phyloP scores from a whole-genome alignment of 2,113 vertebrate species.

The Hemibagrus wyckioides region DNA sequence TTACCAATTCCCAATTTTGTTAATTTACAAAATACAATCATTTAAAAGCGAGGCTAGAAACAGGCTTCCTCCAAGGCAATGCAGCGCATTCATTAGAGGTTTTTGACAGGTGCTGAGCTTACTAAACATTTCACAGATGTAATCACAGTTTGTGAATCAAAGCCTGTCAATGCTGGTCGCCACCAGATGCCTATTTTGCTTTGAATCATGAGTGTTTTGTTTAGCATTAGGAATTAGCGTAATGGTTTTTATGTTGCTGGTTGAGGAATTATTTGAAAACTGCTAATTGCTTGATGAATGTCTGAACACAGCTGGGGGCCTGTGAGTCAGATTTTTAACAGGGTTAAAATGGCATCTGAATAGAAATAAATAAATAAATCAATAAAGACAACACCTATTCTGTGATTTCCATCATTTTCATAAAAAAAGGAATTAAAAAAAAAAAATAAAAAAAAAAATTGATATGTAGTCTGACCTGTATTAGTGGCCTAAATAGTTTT shows the following conservation, averaged over 20 bases:
- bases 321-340: background rate
- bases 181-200: constrained; percentile 22
- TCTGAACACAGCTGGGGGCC: background rate
- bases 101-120: background rate
- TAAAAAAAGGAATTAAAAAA: background rate
- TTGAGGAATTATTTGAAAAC: constrained; percentile 37
- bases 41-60: background rate
- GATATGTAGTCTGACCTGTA: background rate
- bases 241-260: background rate
- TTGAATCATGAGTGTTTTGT: background rate
- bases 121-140: background rate
- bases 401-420: background rate
- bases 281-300: constrained; percentile 14
- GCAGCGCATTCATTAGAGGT: background rate
- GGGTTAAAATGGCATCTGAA: background rate
- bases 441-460: background rate
- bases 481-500: too few species aligned
- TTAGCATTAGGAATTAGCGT: background rate
- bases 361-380: too few species aligned
- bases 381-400: too few species aligned
- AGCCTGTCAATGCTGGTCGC: background rate
- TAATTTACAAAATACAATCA: background rate
- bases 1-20: too few species aligned
- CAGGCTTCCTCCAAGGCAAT: background rate
- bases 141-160: constrained; percentile 7